These are phyloP conservation scores for Microvelia longipes DNA, from an alignment of 1,140 invertebrate genomes.

Conservation along the genomic window DNA sequence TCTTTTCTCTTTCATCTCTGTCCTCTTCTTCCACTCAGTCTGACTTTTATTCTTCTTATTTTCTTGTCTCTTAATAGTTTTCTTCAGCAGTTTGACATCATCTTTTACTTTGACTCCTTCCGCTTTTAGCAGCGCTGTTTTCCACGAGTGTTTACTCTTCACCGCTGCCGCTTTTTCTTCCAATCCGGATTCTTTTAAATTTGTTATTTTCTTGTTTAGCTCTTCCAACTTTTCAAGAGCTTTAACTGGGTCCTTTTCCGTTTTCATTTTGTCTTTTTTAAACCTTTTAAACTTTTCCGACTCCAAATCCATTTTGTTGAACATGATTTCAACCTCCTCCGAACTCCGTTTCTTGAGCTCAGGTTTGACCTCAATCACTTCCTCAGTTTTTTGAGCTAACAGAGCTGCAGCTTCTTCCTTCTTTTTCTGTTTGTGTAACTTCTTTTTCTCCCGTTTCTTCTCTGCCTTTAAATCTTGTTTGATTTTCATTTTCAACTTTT, in stretches of 20 bases:
- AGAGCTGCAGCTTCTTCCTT: not conserved
- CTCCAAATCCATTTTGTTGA: constrained; percentile 12
- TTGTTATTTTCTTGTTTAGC: constrained; percentile 7
- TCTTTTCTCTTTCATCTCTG: constrained; percentile 6
- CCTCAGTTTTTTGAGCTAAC: not conserved
- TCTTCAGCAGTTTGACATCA: constrained; percentile 12
- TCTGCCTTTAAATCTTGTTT: constrained; percentile 6
- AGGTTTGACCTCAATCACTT: not conserved
- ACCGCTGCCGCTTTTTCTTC: constrained; percentile 10
- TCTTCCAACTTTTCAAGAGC: constrained; percentile 13
- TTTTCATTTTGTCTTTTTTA: not conserved
- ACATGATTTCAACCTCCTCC: constrained; percentile 5
- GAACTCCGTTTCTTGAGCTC: not conserved
- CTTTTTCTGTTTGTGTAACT: not conserved
- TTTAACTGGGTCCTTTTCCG: constrained; percentile 6
- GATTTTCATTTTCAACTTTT: not conserved
- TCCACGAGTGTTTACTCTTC: constrained; percentile 11
- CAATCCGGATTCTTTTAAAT: constrained; percentile 10
- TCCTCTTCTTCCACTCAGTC: constrained; percentile 13
- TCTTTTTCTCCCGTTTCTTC: constrained; percentile 4
- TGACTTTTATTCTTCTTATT: constrained; percentile 10
- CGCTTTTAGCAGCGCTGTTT: constrained; percentile 14
- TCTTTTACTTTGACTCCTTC: constrained; percentile 18
- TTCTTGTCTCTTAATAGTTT: constrained; percentile 11
- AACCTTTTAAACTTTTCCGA: not conserved